Evolutionary conservation across 2,888 invertebrate species (phyloP), one percentile per base, ranked within the genome.

Genomic region (Meloe dianella): DNA sequence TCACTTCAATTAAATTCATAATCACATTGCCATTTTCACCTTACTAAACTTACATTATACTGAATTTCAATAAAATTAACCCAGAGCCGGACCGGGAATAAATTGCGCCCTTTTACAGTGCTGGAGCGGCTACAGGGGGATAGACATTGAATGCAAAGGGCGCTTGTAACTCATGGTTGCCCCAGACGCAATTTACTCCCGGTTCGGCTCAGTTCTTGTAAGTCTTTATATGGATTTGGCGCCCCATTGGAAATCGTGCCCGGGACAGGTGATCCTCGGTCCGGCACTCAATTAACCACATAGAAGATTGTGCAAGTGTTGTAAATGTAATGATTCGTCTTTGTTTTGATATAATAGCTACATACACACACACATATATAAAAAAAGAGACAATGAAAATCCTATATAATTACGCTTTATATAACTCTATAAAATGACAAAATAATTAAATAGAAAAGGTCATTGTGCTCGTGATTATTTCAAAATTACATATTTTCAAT

Each of bases 381-480:
- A 12, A 7, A 7, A 41, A 41, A 41, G 6, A 47, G n/a, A 20
- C 4, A 8, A 20, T 9, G 20, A 6, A 47, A n/a, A 17, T 41
- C 38, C 38, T 20, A n/a, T n/a, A n/a, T n/a, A 12, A 10, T 47
- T 20, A 3, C 1, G 9, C n/a, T 20, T 47, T 47, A 20, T 47
- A 41, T 41, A 41, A 41, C 17, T 20, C 9, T 58, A 7, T 4
- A 41, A 29, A 59, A 59, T 35, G 32, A 59, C 59, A 30, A 38
- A 30, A 29, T 59, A 32, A 59, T 35, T 20, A 9, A 59, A 14
- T 22, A 22, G 59, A 59, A 59, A 59, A 59, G 59, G 59, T 59
- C 35, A 59, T 59, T 38, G 59, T n/a, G 32, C 59, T 30, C 12
- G 59, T 59, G 59, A 24, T 59, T 59, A 59, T 59, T 59, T 59